Evolutionary conservation across 2,113 vertebrate species (phyloP), one percentile per base, ranked within the genome.

Genomic region (Verasper variegatus): DNA sequence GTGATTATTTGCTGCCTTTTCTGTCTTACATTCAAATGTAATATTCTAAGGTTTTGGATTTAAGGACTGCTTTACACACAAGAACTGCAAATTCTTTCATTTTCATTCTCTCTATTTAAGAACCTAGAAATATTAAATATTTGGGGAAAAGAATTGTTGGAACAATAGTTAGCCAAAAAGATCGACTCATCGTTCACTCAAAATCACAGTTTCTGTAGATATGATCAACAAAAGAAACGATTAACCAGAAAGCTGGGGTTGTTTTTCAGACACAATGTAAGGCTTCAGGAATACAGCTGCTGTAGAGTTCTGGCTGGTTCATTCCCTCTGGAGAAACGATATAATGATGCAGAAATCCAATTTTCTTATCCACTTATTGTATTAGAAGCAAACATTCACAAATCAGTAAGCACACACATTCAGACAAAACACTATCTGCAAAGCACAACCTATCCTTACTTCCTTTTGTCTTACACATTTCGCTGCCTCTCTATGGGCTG

Each of bases 401-500:
- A 80, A 78, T 81, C 62, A 82, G 74, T 61, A 27, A 6, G 42
- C 27, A 65, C 71, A 65, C 79, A 69, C 69, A 72, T 37, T 35
- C 17, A 42, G 40, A 42, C 2, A 13, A 42, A 42, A 9, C 69
- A 4, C 35, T 58, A 78, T 69, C 74, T 74, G 21, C 52, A 15
- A 68, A 73, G 68, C 74, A 59, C 74, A 84, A 75, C 76, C 83
- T 63, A 14, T 68, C 78, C 66, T 59, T n/a, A 35, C 67, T 68
- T 86, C 37, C 81, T 79, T 83, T 90, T 89, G 82, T 92, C 84
- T 83, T 74, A 70, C 71, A 85, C 81, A 64, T 87, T 86, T 64
- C 77, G 83, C 80, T 37, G 70, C 79, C 80, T 77, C 61, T 84
- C 64, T 58, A 21, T 18, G 74, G 24, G 27, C 86, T 27, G 78